A percentile compares a stretch with the other conserved stretches of the same genome.
These are phyloP conservation scores for Megalonaias nervosa DNA, from an alignment of 1,140 invertebrate genomes.

Conservation along the genomic window DNA sequence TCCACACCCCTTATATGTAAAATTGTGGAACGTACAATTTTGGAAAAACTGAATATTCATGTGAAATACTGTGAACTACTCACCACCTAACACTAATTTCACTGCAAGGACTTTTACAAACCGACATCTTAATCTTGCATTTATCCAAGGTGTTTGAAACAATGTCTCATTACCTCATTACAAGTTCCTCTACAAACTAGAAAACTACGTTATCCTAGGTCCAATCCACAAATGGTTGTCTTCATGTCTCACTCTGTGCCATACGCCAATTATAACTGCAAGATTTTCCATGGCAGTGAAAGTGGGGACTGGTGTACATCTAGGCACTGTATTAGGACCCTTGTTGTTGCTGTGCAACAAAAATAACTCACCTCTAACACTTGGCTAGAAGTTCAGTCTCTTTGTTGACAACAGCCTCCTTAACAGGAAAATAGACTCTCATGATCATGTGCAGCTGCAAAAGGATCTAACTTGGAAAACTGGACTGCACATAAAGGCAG, in stretches of 20 bases:
- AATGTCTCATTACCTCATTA: slow-evolving; percentile 40
- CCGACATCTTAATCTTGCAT: slow-evolving; percentile 39
- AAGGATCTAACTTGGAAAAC: slow-evolving; percentile 32
- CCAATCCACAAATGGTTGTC: slow-evolving; percentile 29
- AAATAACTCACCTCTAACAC: slow-evolving; percentile 35
- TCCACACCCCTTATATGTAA: slow-evolving; percentile 38
- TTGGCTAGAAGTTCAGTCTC: slow-evolving; percentile 25
- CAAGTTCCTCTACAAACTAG: slow-evolving; percentile 39
- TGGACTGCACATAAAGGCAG: slow-evolving; percentile 36
- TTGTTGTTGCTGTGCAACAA: slow-evolving; percentile 35
- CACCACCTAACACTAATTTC: slow-evolving; percentile 31
- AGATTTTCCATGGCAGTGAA: slow-evolving; percentile 23
- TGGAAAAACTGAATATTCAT: slow-evolving; percentile 30
- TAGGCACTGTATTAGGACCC: slow-evolving; percentile 27
- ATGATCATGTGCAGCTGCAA: slow-evolving; percentile 38
- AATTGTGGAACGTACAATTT: slow-evolving; percentile 40
- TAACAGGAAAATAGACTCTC: slow-evolving; percentile 8
- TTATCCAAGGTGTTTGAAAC: slow-evolving; percentile 44
- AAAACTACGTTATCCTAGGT: slow-evolving; percentile 38
- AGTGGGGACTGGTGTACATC: slow-evolving; percentile 38
- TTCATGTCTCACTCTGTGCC: slow-evolving; percentile 30
- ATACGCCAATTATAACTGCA: slow-evolving; percentile 29
- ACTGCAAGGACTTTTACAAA: slow-evolving; percentile 4
- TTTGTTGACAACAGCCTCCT: slow-evolving; percentile 41
- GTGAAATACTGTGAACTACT: slow-evolving; percentile 36